Evolutionary conservation across 2,113 vertebrate species (phyloP).

Genomic region (Calidris pugnax): DNA sequence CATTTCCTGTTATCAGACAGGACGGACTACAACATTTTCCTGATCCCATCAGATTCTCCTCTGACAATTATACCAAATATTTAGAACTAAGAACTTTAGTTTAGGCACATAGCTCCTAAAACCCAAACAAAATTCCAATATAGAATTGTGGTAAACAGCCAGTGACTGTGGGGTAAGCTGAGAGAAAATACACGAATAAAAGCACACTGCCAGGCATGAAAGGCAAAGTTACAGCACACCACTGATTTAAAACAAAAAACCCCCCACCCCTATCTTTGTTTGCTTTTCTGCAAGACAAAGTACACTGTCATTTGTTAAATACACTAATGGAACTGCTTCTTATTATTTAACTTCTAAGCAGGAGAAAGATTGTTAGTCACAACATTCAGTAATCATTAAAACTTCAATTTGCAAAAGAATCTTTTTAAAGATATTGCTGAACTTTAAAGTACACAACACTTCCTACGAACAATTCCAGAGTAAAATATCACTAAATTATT

Average conservation of each 20-base stretch:
- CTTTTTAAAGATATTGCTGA: neutral
- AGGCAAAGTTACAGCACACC: neutral
- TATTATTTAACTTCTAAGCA: slow-evolving; percentile 1
- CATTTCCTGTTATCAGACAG: neutral
- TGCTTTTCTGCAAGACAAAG: neutral
- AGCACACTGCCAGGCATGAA: neutral
- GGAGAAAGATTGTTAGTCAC: neutral
- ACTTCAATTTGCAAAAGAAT: neutral
- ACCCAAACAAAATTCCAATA: neutral
- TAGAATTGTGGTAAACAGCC: neutral
- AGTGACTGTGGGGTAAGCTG: neutral
- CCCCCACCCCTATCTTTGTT: neutral
- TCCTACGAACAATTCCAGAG: neutral
- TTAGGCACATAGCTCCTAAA: neutral
- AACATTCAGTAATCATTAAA: neutral
- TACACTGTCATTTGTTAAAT: neutral
- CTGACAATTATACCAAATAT: neutral
- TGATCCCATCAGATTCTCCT: neutral
- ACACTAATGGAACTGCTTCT: neutral
- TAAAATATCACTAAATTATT: neutral
- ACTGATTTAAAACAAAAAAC: neutral
- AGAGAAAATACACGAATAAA: neutral
- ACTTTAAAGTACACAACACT: neutral
- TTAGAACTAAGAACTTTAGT: neutral
- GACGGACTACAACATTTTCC: neutral